Conservation (phyloP, 2,113 vertebrate genomes). For the Bos javanicus region DNA sequence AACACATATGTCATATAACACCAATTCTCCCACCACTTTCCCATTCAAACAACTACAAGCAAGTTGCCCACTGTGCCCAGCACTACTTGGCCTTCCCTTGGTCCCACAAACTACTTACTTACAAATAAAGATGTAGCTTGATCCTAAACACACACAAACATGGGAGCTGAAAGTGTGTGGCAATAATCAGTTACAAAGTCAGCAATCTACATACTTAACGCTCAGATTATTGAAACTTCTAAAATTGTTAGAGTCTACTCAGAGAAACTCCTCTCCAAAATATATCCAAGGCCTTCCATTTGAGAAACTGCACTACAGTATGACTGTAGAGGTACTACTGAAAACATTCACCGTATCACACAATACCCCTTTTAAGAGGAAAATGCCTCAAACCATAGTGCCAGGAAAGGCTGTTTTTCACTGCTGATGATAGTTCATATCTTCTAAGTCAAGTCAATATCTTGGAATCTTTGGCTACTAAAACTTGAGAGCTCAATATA, state of each 20-base stretch:
- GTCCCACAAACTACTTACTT: not conserved
- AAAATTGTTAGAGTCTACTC: not conserved
- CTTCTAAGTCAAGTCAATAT: not conserved
- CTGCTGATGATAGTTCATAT: not conserved
- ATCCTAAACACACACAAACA: not conserved
- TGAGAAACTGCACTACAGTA: not conserved
- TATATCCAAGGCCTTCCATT: not conserved
- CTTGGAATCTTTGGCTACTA: not conserved
- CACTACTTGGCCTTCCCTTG: not conserved
- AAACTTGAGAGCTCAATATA: not conserved
- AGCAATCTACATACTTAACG: not conserved
- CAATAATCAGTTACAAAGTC: not conserved
- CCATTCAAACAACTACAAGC: not conserved
- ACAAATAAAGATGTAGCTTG: not conserved
- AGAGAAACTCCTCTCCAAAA: conserved; percentile 27
- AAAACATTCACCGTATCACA: not conserved
- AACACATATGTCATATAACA: not conserved
- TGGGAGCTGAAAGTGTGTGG: not conserved
- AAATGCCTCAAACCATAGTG: not conserved
- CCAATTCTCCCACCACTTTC: not conserved
- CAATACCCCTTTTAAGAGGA: not conserved
- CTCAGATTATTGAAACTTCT: not conserved
- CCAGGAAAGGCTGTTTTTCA: conserved; percentile 1
- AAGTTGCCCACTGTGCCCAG: not conserved
- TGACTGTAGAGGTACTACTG: not conserved